Evolutionary conservation across 2,888 invertebrate species (phyloP), one percentile per base, ranked within the genome.

Genomic region (Lasioglossum zephyrum): DNA sequence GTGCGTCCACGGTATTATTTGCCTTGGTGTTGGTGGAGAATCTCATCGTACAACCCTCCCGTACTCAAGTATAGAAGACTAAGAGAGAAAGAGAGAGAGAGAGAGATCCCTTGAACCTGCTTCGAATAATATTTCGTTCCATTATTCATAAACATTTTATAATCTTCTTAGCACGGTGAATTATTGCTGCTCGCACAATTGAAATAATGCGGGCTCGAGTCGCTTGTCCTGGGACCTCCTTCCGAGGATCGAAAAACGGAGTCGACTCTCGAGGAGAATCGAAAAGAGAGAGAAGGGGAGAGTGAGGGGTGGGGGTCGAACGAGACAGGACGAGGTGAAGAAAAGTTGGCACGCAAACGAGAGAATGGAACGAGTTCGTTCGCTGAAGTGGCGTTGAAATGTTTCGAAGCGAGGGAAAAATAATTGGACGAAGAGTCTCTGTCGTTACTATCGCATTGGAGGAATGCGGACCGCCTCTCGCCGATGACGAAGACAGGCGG

Each of bases 141-240:
- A 94, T 94, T 94, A 94, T 94, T 94, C 94, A 93, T 94, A 93
- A 92, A 94, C 92, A 93, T 92, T 93, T 94, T 92, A 93, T 93
- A 94, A 94, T 94, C 94, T 94, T 92, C 93, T 94, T 93, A 93
- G 89, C 88, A 84, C 85, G 89, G 87, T 92, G 93, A 93, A 92
- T 93, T 93, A 93, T 93, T 92, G 90, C 91, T 86, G 81, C 82
- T 87, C 86, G 90, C 83, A 89, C 91, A 91, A 92, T 92, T 92
- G 93, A 92, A 93, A 92, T 92, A 91, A 92, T 88, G 88, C 89
- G 85, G 74, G 79, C 85, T 77, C 81, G 79, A 69, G 84, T 75
- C 31, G 84, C 83, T 74, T 31, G 84, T 78, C 57, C 63, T 63
- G 73, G 74, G 82, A 86, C 79, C 79, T 79, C 72, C 76, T 77